phyloP scores from a whole-genome alignment of 2,113 vertebrate species.

The Zosterops lateralis region DNA sequence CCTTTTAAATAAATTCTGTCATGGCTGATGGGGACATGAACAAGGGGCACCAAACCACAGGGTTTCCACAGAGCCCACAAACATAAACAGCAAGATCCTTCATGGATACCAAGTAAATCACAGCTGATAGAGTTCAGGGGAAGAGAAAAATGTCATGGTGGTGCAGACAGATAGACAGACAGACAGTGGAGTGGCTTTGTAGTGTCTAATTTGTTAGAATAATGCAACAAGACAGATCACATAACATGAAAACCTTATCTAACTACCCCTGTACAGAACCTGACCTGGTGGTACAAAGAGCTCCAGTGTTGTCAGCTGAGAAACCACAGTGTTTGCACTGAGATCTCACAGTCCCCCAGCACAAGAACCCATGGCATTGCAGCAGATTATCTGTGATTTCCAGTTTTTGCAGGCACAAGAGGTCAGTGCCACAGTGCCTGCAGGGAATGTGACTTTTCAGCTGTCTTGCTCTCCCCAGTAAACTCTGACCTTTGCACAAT shows the following conservation, averaged over 20 bases:
- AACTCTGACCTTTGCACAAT: slow-evolving; percentile 48
- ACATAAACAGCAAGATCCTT: not conserved
- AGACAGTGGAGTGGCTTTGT: not conserved
- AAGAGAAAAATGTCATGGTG: not conserved
- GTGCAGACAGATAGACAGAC: not conserved
- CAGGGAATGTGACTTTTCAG: slow-evolving; percentile 63
- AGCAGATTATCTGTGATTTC: slow-evolving; percentile 18
- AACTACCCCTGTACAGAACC: not conserved
- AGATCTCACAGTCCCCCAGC: not conserved
- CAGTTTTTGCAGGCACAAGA: slow-evolving; percentile 33
- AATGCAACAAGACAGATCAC: slow-evolving; percentile 21
- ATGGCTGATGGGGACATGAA: not conserved
- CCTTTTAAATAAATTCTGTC: not conserved
- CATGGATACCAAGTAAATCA: not conserved
- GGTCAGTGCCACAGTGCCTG: slow-evolving; percentile 25
- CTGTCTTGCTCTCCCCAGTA: not conserved
- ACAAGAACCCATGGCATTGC: not conserved
- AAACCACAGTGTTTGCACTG: not conserved
- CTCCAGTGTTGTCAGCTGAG: slow-evolving; percentile 10
- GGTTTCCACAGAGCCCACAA: not conserved
- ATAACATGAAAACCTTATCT: slow-evolving; percentile 22
- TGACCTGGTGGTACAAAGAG: slow-evolving; percentile 11
- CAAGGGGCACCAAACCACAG: not conserved
- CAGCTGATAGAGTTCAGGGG: not conserved
- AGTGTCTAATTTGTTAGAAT: slow-evolving; percentile 25